Conservation (phyloP, 2,113 vertebrate genomes). For the Engraulis encrasicolus region DNA sequence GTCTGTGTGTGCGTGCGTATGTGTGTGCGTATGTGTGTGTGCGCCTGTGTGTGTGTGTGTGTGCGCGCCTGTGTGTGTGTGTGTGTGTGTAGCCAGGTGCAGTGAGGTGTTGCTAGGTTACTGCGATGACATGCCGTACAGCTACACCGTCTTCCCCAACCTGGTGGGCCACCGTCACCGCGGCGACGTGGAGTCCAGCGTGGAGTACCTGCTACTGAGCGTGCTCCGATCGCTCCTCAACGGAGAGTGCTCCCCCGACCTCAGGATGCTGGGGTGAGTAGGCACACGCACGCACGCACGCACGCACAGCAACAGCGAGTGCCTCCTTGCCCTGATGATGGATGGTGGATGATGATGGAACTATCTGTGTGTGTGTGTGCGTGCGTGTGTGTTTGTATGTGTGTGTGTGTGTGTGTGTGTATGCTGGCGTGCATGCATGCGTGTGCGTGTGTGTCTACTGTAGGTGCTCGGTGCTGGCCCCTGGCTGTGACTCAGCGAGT, state of each 20-base stretch:
- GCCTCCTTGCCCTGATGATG: too few species aligned
- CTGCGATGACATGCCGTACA: slow-evolving; percentile 77
- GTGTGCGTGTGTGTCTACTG: too few species aligned
- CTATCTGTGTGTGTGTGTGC: too few species aligned
- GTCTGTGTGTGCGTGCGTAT: neutral
- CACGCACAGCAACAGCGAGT: too few species aligned
- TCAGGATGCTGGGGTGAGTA: slow-evolving; percentile 89
- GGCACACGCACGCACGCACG: too few species aligned
- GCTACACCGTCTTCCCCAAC: slow-evolving; percentile 83
- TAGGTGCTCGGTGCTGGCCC: too few species aligned
- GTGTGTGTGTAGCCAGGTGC: neutral
- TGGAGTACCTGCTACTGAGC: slow-evolving; percentile 88
- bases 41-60: neutral
- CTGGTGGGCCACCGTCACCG: slow-evolving; percentile 80
- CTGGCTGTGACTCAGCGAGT: slow-evolving; percentile 86
- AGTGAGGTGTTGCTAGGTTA: too few species aligned
- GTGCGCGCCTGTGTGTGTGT: neutral
- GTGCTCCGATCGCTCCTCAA: slow-evolving; percentile 85
- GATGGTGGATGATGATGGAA: too few species aligned
- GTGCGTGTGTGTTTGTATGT: too few species aligned
- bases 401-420: too few species aligned
- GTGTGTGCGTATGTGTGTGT: neutral
- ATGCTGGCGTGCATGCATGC: too few species aligned
- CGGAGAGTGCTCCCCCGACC: slow-evolving; percentile 86
- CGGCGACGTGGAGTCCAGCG: slow-evolving; percentile 79